Base-by-base conservation (phyloP, 2,797 vertebrate genomes). In the Pelobates cultripes region DNA sequence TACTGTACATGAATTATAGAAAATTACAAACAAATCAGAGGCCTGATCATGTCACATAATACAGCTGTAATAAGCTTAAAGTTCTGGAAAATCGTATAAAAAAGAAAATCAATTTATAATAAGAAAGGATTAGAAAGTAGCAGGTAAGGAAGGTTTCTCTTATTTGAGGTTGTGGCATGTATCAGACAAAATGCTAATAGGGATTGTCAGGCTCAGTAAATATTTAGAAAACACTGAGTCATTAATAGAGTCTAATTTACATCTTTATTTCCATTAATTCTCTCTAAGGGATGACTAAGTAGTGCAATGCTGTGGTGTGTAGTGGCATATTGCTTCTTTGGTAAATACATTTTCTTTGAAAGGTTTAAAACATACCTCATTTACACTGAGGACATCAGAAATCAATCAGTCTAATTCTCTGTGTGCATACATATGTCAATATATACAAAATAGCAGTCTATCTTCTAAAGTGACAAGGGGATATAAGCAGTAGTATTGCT, bases 21-120 rank as follows among this genome's bases (percentile, higher is more conserved):
- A 28, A 28, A 28, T 28, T 28, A 28, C 28, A 28, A 28, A 28
- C 28, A 28, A 28, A 28, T 28, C 28, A 28, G 28, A 28, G 28
- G 28, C 28, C 28, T 28, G 28, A 28, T n/a, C n/a, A n/a, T 28
- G 28, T 28, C 28, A 28, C 28, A 28, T 28, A 28, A 28, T 28
- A 28, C 28, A 28, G 28, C 28, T 51, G 47, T 51, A 10, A 51
- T 51, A 51, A 10, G 5, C 47, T 10, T 51, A 51, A 51, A 51
- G 47, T 51, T 51, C 47, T 51, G 10, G 47, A 10, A 51, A 51
- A 51, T 51, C 47, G 61, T 66, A 3, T 66, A 66, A 66, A 86
- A 86, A 69, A 87, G 85, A 83, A 78, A 82, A 84, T 87, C 84
- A 73, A 86, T 89, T 89, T 86, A 88, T 78, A 74, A 63, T 86